These are phyloP conservation scores for Cosmorhoe ocellata DNA, from an alignment of 2,888 invertebrate species.

Conservation along the genomic window DNA sequence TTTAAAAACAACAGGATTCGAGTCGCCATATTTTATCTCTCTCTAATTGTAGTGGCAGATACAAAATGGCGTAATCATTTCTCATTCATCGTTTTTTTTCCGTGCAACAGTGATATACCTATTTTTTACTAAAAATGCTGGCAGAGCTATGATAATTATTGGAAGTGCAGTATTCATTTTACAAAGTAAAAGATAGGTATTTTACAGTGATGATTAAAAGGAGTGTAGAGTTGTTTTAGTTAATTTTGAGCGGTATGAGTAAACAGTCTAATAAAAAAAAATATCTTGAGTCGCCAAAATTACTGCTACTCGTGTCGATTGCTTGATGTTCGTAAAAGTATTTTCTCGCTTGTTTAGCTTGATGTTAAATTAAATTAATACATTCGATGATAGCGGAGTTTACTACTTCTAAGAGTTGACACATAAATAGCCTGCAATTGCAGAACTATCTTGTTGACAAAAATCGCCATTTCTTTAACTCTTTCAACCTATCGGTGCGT, in stretches of 20 bases:
- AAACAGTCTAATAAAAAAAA: conserved; percentile 3
- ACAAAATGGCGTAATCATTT: conserved; percentile 11
- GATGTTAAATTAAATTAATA: neutral
- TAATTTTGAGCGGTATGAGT: conserved; percentile 9
- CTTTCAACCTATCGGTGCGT: neutral
- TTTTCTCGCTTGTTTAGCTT: neutral
- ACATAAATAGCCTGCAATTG: conserved; percentile 8
- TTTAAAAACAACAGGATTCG: conserved; percentile 5
- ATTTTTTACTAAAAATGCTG: neutral
- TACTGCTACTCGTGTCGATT: neutral
- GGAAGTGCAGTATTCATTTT: neutral
- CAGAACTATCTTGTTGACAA: neutral
- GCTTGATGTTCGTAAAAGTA: neutral
- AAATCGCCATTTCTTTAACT: conserved; percentile 19
- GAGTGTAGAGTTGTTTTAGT: conserved; percentile 2
- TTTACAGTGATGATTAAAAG: conserved; percentile 5
- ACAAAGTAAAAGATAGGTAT: neutral
- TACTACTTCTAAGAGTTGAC: conserved; percentile 2
- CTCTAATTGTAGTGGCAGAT: neutral
- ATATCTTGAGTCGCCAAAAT: conserved; percentile 9
- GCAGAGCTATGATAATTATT: neutral
- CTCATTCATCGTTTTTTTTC: conserved; percentile 3
- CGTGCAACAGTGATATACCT: conserved; percentile 4
- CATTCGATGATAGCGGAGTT: neutral
- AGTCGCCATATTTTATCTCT: conserved; percentile 7